Evolutionary conservation across 1,140 invertebrate species (phyloP), one percentile per base, ranked within the genome.

Genomic region (Pseudomyrmex cubaensis): DNA sequence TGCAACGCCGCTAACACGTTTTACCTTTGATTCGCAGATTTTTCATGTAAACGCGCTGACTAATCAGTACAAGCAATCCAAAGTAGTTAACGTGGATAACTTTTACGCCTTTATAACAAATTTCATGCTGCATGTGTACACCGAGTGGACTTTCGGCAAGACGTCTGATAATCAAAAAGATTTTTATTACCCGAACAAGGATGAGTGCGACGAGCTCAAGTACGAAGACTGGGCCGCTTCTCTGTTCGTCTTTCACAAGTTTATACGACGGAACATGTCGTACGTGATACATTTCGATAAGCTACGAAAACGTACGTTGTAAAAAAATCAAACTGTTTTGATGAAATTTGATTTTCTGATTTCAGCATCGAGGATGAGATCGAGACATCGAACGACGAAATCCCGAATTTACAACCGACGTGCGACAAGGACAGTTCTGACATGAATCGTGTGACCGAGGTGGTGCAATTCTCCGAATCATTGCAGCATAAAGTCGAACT

Each of bases 161-260:
- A 80, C 50, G 3, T 22, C 54, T 15, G 66, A 59, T 12, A 59
- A 72, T 72, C 64, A 80, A 44, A 80, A 72, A 25, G 75, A 77
- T 44, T 44, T 48, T 7, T 74, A 82, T 61, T 80, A 80, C 1
- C 66, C 76, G 2, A 80, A 15, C 48, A 80, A 80, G 9, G 66
- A 61, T n/a, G 66, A 80, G 20, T 80, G 76, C 12, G 76, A 80
- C 20, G 44, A 80, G 12, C 66, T 80, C 0, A 70, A 80, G 2
- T 50, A 80, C 15, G 66, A 80, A 17, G 76, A 64, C 10, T 78
- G 76, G 76, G 57, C 66, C 35, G 52, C 76, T 35, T 80, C 54
- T 17, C n/a, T 80, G 59, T 80, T 80, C 4, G 44, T 80, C 15
- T 80, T 80, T 59, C 54, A 70, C 35, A 70, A 80, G 20, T 80